Base-by-base conservation (phyloP, 2,113 vertebrate genomes). In the Plectropomus leopardus region DNA sequence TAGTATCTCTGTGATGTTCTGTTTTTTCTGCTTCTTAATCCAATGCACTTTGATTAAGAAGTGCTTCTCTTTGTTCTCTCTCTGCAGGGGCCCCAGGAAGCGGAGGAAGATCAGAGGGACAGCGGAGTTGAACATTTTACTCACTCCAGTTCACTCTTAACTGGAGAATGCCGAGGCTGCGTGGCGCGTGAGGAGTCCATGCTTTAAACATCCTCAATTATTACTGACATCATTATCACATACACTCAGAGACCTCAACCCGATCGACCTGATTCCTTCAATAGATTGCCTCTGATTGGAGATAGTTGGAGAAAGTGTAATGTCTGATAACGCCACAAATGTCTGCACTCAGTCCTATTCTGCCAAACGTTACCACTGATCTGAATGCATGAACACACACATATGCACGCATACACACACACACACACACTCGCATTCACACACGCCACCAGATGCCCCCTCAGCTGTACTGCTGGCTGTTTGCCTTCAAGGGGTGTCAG, bases 21-120 rank as follows among this genome's bases (percentile, higher is more conserved):
- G 69, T 44, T 76, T 83, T 87, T 84, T n/a, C 78, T 72, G 55
- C 57, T 80, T 74, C 86, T 82, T 94, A 93, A 94, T 94, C 91
- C 91, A 84, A 23, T 83, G 84, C 90, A 90, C 88, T 93, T 93
- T 95, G 91, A 95, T 94, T 93, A 94, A 88, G 85, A 80, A 63
- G 72, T 19, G 54, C 76, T 72, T 82, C 58, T 84, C 92, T 94
- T 88, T 93, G 90, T 93, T 95, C 91, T 93, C 77, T 86, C 91
- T 86, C 93, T 79, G 80, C 85, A 69, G 88, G 85, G 28, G 77
- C 60, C 75, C 83, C 36, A n/a, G 87, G 59, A 86, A 81, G 83
- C 11, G 24, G 53, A 76, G 73, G 64, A 67, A 92, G 92, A 94
- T 94, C 92, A 94, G 89, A 92, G 69, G 86, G 67, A 84, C 65